Conservation (phyloP, 2,888 invertebrate genomes). For the Allacma fusca region DNA sequence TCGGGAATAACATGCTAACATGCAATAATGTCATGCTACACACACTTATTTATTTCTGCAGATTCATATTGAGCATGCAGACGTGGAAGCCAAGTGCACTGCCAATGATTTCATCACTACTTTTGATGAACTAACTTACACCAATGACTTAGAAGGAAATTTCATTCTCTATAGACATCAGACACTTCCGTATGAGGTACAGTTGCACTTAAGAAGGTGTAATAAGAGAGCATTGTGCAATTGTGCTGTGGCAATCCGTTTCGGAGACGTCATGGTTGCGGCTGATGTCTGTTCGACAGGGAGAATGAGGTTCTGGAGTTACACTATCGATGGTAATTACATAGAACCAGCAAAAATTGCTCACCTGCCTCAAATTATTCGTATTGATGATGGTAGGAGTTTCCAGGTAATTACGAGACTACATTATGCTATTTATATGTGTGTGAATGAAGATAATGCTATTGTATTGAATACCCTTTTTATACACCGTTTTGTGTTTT, state of each 20-base stretch:
- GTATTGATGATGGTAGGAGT: constrained; percentile 60
- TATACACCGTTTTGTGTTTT: too few relatives aligned
- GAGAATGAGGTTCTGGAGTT: constrained; percentile 60
- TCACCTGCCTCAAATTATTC: constrained; percentile 60
- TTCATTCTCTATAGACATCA: constrained; percentile 61
- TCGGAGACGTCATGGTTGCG: constrained; percentile 59
- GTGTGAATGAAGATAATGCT: too few relatives aligned
- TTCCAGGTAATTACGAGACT: constrained; percentile 52
- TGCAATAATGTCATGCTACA: too few relatives aligned
- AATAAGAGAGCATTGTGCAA: constrained; percentile 56
- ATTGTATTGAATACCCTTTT: too few relatives aligned
- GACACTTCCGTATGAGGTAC: constrained; percentile 61
- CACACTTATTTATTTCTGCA: constrained; percentile 30
- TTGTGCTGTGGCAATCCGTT: constrained; percentile 59
- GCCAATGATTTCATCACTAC: constrained; percentile 58
- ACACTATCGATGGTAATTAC: constrained; percentile 58
- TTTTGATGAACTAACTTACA: constrained; percentile 60
- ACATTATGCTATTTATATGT: neutral
- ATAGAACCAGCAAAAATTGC: constrained; percentile 57
- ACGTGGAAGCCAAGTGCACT: constrained; percentile 59
- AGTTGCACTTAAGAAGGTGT: constrained; percentile 58
- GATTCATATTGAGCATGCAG: constrained; percentile 58
- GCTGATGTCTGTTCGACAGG: constrained; percentile 59
- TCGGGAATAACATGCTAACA: too few relatives aligned
- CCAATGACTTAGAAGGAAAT: constrained; percentile 59